phyloP scores from a whole-genome alignment of 2,113 vertebrate species.

The Nipponia nippon region DNA sequence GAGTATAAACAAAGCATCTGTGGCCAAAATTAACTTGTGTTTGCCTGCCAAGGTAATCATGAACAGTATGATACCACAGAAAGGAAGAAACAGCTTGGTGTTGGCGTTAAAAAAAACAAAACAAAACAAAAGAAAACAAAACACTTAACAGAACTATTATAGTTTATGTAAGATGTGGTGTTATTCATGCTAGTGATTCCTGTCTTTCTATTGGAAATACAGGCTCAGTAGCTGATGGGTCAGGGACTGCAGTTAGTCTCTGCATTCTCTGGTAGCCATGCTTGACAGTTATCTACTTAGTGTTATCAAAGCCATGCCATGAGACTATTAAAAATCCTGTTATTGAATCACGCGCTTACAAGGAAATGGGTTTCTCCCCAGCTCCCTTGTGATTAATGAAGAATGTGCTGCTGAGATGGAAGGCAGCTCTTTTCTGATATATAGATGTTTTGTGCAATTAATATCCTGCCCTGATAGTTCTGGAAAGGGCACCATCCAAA shows the following conservation, averaged over 20 bases:
- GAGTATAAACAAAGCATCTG: neutral
- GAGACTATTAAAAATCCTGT: neutral
- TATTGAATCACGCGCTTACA: rapidly evolving
- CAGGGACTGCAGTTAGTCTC: neutral
- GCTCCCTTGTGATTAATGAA: neutral
- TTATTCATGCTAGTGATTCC: neutral
- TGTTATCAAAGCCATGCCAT: neutral
- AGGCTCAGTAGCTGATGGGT: neutral
- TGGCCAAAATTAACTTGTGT: neutral
- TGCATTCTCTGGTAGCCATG: neutral
- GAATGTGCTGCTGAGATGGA: neutral
- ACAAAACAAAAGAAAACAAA: neutral
- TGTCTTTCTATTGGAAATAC: neutral
- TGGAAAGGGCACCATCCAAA: neutral
- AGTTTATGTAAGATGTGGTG: neutral
- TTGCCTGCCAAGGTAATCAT: neutral
- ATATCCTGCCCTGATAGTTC: neutral
- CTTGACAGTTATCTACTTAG: neutral
- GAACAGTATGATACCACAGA: neutral
- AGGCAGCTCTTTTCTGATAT: neutral
- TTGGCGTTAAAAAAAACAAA: neutral
- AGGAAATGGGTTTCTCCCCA: neutral
- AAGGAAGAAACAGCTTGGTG: neutral
- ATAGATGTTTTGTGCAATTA: neutral
- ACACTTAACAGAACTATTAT: neutral